Conservation (phyloP, 2,797 vertebrate genomes). For the Hemibagrus guttatus region DNA sequence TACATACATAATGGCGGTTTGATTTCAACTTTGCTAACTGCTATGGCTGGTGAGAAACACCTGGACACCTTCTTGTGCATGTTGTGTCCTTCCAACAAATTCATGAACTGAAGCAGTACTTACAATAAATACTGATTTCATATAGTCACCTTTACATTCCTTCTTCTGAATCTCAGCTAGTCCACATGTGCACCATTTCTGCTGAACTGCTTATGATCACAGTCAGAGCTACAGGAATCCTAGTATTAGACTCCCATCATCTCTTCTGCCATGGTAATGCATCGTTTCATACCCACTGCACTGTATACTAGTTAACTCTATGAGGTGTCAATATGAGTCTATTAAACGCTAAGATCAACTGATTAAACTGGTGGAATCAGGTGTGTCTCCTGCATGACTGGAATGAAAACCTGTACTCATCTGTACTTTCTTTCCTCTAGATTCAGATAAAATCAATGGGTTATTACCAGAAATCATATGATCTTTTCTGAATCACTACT, state of each 20-base stretch:
- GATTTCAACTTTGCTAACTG: not conserved
- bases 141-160: not conserved
- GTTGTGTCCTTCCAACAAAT: not conserved
- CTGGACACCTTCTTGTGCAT: too few species aligned
- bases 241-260: not conserved
- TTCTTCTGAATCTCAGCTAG: not conserved
- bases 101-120: too few species aligned
- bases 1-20: not conserved
- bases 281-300: not conserved
- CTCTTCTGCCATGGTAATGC: not conserved
- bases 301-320: not conserved
- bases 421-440: not conserved
- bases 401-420: too few species aligned
- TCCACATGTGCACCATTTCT: not conserved
- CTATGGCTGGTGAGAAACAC: too few species aligned
- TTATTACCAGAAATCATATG: not conserved
- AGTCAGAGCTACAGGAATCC: not conserved
- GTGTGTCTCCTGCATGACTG: too few species aligned
- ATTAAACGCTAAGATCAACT: too few species aligned
- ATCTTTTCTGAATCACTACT: not conserved
- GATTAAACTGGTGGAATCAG: too few species aligned
- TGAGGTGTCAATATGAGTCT: too few species aligned
- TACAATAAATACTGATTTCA: not conserved
- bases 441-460: not conserved
- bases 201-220: not conserved